A percentile compares a stretch with the other conserved stretches of the same genome.
phyloP scores from a whole-genome alignment of 2,888 invertebrate genomes.

The Hypolimnas misippus region DNA sequence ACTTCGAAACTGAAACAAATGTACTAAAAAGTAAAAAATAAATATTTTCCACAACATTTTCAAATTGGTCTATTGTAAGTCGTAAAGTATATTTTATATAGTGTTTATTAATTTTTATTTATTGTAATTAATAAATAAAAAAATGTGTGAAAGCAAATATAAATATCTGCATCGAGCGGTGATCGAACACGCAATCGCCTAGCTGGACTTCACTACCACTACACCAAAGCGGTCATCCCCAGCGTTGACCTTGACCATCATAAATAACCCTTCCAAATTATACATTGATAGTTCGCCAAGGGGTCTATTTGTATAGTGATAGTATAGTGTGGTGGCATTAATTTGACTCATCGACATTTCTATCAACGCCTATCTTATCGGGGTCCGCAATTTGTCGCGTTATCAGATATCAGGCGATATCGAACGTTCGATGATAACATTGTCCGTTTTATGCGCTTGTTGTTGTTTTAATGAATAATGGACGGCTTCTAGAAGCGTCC shows the following conservation, averaged over 20 bases:
- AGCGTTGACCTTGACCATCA: not conserved
- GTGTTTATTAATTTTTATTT: no score
- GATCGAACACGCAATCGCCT: no score
- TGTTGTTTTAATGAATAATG: conserved; percentile 15
- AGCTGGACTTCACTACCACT: no score
- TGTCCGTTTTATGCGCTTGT: conserved; percentile 28
- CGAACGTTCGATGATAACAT: conserved; percentile 23
- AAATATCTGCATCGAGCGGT: no score
- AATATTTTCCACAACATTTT: no score
- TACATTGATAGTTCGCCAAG: not conserved
- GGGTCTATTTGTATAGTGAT: not conserved
- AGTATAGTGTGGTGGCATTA: conserved; percentile 11
- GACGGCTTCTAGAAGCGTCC: conserved; percentile 13
- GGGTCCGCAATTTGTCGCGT: conserved; percentile 31
- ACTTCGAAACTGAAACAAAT: no score
- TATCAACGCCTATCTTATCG: conserved; percentile 21
- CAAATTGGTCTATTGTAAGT: no score
- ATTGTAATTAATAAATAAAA: no score
- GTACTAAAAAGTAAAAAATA: no score
- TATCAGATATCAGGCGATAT: conserved; percentile 32
- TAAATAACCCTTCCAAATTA: not conserved
- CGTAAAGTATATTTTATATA: no score
- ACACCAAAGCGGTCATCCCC: no score
- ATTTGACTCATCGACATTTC: conserved; percentile 34
- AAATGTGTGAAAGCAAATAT: no score